These are phyloP conservation scores for Scaptomyza hsui DNA, from an alignment of 1,140 invertebrate species.

Conservation along the genomic window DNA sequence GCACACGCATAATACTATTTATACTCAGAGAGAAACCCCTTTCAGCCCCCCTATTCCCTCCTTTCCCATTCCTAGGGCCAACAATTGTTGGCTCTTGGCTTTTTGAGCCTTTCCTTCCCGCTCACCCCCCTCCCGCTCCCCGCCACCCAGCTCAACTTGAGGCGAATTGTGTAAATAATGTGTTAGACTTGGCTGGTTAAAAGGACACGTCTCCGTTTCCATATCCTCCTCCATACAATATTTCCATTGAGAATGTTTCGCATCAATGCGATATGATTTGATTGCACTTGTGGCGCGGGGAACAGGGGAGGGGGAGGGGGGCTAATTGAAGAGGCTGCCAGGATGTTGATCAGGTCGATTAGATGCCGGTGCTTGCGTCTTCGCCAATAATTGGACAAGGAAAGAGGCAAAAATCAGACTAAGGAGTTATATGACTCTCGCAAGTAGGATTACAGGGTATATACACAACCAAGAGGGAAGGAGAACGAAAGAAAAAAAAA, in stretches of 20 bases:
- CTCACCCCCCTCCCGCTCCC: too few species aligned
- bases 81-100: conserved; percentile 32
- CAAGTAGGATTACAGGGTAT: too few species aligned
- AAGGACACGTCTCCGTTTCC: conserved; percentile 20
- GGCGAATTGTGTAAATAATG: conserved; percentile 78
- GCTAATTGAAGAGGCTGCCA: conserved; percentile 44
- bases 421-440: too few species aligned
- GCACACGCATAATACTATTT: conserved; percentile 55
- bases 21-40: conserved; percentile 20
- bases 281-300: conserved; percentile 38
- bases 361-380: conserved; percentile 39
- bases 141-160: conserved; percentile 58
- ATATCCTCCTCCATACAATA: neutral
- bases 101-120: conserved; percentile 4
- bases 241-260: conserved; percentile 18
- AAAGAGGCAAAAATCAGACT: conserved; percentile 21
- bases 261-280: conserved; percentile 54
- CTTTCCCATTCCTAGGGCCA: too few species aligned
- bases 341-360: conserved; percentile 41
- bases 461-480: too few species aligned
- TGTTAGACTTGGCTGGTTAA: conserved; percentile 58
- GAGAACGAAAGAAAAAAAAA: neutral
- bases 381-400: conserved; percentile 31
- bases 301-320: conserved; percentile 9
- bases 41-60: neutral